A percentile compares a stretch with the other conserved stretches of the same genome.
Evolutionary conservation across 2,113 vertebrate species (phyloP).

Genomic region (Ginglymostoma cirratum): DNA sequence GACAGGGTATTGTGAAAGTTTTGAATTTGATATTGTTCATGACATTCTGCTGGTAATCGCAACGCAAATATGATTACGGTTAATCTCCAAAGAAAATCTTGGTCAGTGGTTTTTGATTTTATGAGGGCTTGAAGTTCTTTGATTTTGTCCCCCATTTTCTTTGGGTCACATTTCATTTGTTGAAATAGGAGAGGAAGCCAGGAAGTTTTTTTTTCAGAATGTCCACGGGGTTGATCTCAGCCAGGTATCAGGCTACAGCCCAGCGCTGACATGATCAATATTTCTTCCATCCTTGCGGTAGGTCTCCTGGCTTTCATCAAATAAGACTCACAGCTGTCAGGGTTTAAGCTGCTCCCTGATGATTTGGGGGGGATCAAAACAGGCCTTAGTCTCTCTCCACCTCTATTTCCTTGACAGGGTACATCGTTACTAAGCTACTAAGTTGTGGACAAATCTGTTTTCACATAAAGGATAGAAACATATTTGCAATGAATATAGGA

Average conservation of each 20-base stretch:
- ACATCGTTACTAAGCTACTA: neutral
- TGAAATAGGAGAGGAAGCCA: neutral
- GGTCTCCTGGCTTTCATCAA: neutral
- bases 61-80: neutral
- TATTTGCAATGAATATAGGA: neutral
- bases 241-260: neutral
- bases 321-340: neutral
- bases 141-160: neutral
- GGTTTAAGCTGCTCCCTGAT: neutral
- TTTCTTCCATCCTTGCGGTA: neutral
- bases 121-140: neutral
- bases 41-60: neutral
- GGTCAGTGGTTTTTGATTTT: neutral
- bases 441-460: neutral
- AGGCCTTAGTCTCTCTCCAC: neutral
- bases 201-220: neutral
- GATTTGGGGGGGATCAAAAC: neutral
- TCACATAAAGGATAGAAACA: neutral
- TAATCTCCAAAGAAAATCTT: neutral
- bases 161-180: neutral
- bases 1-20: neutral
- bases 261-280: neutral
- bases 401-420: neutral
- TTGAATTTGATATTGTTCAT: neutral
- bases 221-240: neutral